Evolutionary conservation across 2,113 vertebrate species (phyloP).

Genomic region (Paradoxurus hermaphroditus): DNA sequence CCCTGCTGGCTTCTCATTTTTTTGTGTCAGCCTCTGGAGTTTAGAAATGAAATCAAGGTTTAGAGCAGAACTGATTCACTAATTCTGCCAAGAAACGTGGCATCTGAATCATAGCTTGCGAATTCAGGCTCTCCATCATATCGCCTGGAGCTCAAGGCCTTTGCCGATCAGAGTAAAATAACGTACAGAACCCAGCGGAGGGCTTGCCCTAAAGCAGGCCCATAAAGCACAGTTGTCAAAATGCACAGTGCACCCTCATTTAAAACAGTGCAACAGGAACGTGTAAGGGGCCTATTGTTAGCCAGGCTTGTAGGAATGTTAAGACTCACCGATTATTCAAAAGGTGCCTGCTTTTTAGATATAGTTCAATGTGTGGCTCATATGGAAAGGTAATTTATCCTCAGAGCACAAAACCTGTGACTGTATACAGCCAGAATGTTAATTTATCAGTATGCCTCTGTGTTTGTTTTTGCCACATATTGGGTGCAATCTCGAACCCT

Average conservation of each 20-base stretch:
- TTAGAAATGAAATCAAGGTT: neutral
- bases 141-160: neutral
- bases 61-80: neutral
- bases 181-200: neutral
- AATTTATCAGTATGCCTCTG: neutral
- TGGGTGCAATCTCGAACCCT: neutral
- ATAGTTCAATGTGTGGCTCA: neutral
- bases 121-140: neutral
- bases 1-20: neutral
- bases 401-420: neutral
- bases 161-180: neutral
- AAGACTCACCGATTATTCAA: neutral
- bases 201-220: neutral
- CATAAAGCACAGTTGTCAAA: neutral
- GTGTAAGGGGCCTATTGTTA: neutral
- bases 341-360: neutral
- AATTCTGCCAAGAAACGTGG: neutral
- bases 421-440: neutral
- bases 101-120: neutral
- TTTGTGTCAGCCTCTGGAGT: neutral
- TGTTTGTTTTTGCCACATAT: neutral
- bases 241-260: neutral
- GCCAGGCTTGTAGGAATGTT: neutral
- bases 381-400: neutral
- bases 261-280: neutral